Conservation (phyloP, 2,888 invertebrate genomes). For the Zonitis immaculata region DNA sequence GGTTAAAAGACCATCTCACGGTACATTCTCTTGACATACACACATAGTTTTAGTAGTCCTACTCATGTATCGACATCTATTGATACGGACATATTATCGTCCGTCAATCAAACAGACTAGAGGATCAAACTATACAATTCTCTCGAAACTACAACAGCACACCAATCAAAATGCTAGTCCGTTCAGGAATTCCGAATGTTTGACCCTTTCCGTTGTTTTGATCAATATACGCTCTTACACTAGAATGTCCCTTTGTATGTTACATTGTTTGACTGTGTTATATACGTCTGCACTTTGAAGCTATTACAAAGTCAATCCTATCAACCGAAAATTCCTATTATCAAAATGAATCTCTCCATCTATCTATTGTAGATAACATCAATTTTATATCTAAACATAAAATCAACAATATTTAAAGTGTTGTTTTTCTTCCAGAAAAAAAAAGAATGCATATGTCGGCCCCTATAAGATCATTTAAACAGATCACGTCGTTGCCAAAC, state of each 20-base stretch:
- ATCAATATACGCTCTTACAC: slow-evolving; percentile 7
- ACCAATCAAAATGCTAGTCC: slow-evolving; percentile 20
- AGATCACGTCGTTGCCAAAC: slow-evolving; percentile 6
- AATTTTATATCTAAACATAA: no score
- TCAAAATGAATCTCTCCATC: neutral
- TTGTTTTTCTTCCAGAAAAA: no score
- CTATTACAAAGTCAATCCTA: slow-evolving; percentile 5
- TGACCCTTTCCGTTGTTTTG: slow-evolving; percentile 10
- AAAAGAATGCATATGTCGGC: neutral
- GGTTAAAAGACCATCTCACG: slow-evolving; percentile 11
- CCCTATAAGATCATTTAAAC: neutral
- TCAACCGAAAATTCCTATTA: slow-evolving; percentile 6
- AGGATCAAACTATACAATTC: slow-evolving; percentile 18
- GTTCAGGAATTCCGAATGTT: slow-evolving; percentile 20
- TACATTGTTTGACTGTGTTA: slow-evolving; percentile 9
- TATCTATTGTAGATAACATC: no score
- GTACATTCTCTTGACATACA: slow-evolving; percentile 9
- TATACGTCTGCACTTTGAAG: slow-evolving; percentile 5
- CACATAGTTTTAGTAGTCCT: neutral
- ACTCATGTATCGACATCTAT: slow-evolving; percentile 5
- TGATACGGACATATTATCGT: neutral
- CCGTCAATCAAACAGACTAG: slow-evolving; percentile 21
- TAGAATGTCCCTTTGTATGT: neutral
- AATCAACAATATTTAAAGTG: no score
- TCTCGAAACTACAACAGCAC: slow-evolving; percentile 19